A percentile compares a stretch with the other conserved stretches of the same genome.
Evolutionary conservation across 2,888 invertebrate genomes (phyloP).

Genomic region (Eledone cirrhosa): DNA sequence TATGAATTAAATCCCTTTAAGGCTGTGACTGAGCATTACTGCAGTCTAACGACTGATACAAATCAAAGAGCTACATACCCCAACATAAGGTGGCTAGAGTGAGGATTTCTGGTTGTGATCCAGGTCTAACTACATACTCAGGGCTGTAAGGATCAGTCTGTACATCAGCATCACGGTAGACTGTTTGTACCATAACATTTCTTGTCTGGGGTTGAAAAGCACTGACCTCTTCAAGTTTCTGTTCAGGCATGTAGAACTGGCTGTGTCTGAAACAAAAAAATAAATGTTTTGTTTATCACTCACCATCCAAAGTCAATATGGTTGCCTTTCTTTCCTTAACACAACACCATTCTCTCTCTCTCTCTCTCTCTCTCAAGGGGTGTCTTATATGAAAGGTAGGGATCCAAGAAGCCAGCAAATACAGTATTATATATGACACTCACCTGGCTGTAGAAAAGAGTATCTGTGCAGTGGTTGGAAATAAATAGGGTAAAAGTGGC

Average conservation of each 20-base stretch:
- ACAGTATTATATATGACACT: too few species aligned
- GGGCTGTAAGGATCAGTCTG: conserved; percentile 84
- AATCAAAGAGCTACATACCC: conserved; percentile 71
- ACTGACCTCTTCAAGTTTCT: not conserved
- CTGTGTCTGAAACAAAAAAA: not conserved
- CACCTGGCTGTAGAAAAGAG: not conserved
- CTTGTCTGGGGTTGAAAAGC: conserved; percentile 33
- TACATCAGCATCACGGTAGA: conserved; percentile 79
- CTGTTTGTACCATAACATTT: conserved; percentile 75
- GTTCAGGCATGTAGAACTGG: not conserved
- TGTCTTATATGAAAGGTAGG: too few species aligned
- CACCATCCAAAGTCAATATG: too few species aligned
- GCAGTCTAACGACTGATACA: too few species aligned
- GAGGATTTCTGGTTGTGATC: conserved; percentile 74
- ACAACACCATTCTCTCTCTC: not conserved
- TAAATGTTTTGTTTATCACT: too few species aligned
- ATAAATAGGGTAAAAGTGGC: not conserved
- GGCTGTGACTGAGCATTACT: too few species aligned
- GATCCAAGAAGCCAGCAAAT: too few species aligned
- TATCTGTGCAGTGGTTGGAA: not conserved
- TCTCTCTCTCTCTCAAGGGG: not conserved
- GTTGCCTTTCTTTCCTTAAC: not conserved
- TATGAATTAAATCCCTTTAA: too few species aligned
- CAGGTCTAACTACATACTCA: conserved; percentile 69
- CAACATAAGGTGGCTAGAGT: conserved; percentile 74